Conservation (phyloP, 2,113 vertebrate genomes). For the Peromyscus leucopus region DNA sequence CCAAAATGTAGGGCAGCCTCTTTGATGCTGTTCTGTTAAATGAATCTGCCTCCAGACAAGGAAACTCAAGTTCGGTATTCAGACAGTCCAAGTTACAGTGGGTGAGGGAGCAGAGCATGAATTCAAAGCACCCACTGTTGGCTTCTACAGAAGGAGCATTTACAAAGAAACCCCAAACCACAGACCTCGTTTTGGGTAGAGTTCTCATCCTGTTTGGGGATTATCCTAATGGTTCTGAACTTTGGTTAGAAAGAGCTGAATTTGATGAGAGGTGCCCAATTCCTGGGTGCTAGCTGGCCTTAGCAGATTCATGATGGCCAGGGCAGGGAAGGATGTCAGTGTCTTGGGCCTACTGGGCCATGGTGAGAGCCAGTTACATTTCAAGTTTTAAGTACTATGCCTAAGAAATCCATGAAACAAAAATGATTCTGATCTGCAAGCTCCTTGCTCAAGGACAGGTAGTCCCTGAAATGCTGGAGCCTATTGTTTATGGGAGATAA, state of each 20-base stretch:
- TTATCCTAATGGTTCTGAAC: not conserved
- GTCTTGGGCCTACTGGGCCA: not conserved
- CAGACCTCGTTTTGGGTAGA: not conserved
- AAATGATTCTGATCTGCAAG: too few relatives aligned
- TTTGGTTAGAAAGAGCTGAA: not conserved
- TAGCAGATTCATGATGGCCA: not conserved
- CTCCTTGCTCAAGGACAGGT: too few relatives aligned
- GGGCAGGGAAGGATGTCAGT: too few relatives aligned
- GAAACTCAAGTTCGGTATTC: not conserved
- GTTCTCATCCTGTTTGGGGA: not conserved
- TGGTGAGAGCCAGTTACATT: too few relatives aligned
- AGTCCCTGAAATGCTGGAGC: too few relatives aligned
- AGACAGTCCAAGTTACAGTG: not conserved
- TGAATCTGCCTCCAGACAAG: not conserved
- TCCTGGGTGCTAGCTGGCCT: not conserved
- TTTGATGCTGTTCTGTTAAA: conserved; percentile 7
- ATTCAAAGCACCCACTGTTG: not conserved
- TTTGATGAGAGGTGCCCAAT: not conserved
- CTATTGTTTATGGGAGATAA: too few relatives aligned
- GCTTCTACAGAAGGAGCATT: not conserved
- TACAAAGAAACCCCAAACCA: not conserved
- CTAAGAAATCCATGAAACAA: too few relatives aligned
- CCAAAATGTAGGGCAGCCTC: not conserved
- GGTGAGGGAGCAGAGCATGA: not conserved
- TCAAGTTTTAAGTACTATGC: too few relatives aligned